Conservation (phyloP, 1,140 invertebrate species). For the Grapholita molesta region DNA sequence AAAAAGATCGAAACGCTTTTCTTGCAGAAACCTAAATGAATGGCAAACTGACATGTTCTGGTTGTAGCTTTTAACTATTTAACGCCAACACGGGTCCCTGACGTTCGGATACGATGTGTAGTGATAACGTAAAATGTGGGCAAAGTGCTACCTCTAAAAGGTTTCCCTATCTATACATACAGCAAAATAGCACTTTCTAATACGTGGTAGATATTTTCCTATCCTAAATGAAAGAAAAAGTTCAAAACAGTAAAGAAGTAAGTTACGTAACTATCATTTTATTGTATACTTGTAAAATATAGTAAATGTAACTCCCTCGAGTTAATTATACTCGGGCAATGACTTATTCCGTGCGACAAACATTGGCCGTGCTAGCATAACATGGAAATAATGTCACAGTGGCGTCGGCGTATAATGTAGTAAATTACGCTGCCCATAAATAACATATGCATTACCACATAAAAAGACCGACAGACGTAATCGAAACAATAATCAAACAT, state of each 20-base stretch:
- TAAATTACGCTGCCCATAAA: slow-evolving; percentile 1
- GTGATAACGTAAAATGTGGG: neutral
- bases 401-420: neutral
- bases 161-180: neutral
- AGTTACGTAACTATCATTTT: too few species aligned
- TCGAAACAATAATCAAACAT: slow-evolving; percentile 6
- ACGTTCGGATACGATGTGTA: neutral
- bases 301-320: neutral
- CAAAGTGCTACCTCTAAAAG: neutral
- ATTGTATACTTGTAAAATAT: too few species aligned
- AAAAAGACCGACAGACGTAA: neutral
- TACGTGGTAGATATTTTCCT: too few species aligned
- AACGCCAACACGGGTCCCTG: neutral
- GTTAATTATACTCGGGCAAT: neutral
- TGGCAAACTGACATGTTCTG: neutral
- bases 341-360: neutral
- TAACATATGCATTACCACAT: neutral
- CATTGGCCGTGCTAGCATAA: neutral
- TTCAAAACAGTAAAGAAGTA: too few species aligned
- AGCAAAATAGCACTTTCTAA: too few species aligned
- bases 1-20: neutral
- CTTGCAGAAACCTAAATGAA: neutral
- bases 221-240: too few species aligned
- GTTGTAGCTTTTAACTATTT: neutral
- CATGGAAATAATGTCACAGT: neutral